Conservation (phyloP, 2,113 vertebrate species). For the Sinocyclocheilus grahami region DNA sequence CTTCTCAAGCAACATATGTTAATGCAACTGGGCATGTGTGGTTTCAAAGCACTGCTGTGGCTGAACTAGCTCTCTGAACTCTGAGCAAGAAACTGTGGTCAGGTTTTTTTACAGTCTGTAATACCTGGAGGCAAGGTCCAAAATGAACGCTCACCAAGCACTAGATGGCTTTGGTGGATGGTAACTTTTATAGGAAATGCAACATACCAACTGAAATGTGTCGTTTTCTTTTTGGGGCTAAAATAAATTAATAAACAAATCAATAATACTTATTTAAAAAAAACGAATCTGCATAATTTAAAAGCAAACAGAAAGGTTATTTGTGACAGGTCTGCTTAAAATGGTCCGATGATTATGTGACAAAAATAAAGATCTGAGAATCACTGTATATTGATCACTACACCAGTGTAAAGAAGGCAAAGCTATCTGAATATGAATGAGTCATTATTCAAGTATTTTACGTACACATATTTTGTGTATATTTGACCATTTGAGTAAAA, state of each 20-base stretch:
- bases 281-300: too few species aligned
- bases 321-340: too few species aligned
- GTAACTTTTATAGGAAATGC: neutral
- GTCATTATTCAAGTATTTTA: too few species aligned
- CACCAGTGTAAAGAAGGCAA: too few species aligned
- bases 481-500: too few species aligned
- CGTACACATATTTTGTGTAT: too few species aligned
- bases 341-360: too few species aligned
- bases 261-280: too few species aligned
- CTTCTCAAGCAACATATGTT: constrained; percentile 14
- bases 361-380: too few species aligned
- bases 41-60: constrained; percentile 44
- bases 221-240: neutral
- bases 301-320: too few species aligned
- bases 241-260: neutral
- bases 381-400: too few species aligned
- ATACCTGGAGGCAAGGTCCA: neutral
- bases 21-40: constrained; percentile 20
- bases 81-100: constrained; percentile 14
- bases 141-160: neutral
- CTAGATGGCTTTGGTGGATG: neutral
- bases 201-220: neutral
- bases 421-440: too few species aligned
- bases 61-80: constrained; percentile 32
- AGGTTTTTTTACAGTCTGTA: constrained; percentile 26